Evolutionary conservation across 92 coral and sea anemone genomes (phyloP), one percentile per base, ranked within the genome.

Genomic region (Zoanthus sociatus): DNA sequence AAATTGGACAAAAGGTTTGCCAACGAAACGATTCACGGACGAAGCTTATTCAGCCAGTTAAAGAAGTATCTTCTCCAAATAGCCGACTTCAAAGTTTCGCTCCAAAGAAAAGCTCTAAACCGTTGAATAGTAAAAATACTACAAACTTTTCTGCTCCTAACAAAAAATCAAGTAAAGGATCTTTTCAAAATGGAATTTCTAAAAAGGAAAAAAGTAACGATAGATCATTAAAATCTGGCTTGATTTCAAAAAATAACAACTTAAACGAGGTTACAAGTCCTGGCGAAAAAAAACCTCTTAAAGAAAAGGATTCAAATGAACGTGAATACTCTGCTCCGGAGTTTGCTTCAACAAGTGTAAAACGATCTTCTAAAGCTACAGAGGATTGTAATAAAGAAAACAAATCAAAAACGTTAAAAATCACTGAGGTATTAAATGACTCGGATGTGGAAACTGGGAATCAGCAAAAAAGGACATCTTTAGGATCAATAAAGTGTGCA

Each of bases 331-430:
- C 7, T 42, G 77, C 77, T 73, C 77, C 77, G 44, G 77, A 73
- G 42, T 21, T 73, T 73, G 33, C 77, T 21, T 73, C 77, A 37
- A 73, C 77, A 13, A 32, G 77, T 73, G 54, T 73, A 12, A 31
- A 73, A 42, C 33, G 42, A 73, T 73, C 77, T 5, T 42, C 53
- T 6, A 73, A 73, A 73, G 54, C 77, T 13, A 73, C 33, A 73
- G 77, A 73, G 44, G 77, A 73, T 12, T 6, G 79, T 74, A 73
- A 77, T 66, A 56, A 84, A 88, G 86, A 63, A 48, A 76, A 47
- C 9, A 84, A 44, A 44, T 11, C 33, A 10, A 73, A 17, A 73
- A 44, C 33, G 50, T 42, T 26, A 21, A 44, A 54, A 73, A 37
- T 14, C 17, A 15, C 26, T 7, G 42, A 10, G 10, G 26, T 16